Evolutionary conservation across 2,888 invertebrate species (phyloP), one percentile per base, ranked within the genome.

Genomic region (Caenorhabditis sinica): DNA sequence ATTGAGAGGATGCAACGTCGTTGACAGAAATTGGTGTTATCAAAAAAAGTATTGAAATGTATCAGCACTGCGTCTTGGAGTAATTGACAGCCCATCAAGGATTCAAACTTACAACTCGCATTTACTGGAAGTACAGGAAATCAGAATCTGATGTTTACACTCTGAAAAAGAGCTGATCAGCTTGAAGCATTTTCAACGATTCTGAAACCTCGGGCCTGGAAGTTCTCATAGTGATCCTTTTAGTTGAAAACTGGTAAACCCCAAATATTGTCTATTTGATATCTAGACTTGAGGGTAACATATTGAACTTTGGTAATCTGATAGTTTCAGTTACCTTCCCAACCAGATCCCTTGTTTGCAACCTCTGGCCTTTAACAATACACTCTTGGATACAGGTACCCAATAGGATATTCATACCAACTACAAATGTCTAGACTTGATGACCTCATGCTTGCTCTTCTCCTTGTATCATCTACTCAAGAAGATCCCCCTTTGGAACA

Each of bases 381-480:
- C n/a, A n/a, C n/a, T n/a, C n/a, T n/a, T n/a, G n/a, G n/a, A n/a
- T n/a, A n/a, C n/a, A n/a, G n/a, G n/a, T n/a, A 40, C 33, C 33
- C 17, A 33, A 28, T 20, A 30, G 17, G 15, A 5, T 53, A 53
- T 13, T 23, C 53, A 68, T n/a, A n/a, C n/a, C n/a, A 68, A 68
- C 68, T 68, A 23, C 53, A 36, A 68, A 72, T 45, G 72, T 73
- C 61, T 51, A 73, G 73, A 51, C 73, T 61, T 61, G 61, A 61
- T 73, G 74, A 74, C 74, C 74, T 74, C 74, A 74, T 61, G 61
- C 73, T 49, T 61, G 49, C 51, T 49, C 33, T 43, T 71, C 49
- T 4, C 3, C 43, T n/a, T 40, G 25, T 28, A 56, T 53, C 28
- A 17, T 20, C 5, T n/a, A n/a, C n/a, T 11, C 33, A 33, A 33